These are phyloP conservation scores for Pristionchus pacificus DNA, from an alignment of 1,140 invertebrate genomes.

Conservation along the genomic window DNA sequence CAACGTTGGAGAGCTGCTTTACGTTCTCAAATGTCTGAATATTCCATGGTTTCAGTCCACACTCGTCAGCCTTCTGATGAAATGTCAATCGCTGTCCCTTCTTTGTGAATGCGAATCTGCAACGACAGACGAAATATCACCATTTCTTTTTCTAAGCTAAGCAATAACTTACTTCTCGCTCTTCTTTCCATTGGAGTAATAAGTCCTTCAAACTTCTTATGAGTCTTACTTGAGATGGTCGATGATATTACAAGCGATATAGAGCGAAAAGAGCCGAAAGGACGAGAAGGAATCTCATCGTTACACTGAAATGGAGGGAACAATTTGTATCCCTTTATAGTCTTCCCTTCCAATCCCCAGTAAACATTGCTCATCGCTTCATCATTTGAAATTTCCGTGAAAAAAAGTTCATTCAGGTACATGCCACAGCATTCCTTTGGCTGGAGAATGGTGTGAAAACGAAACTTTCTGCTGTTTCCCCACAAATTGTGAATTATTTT, in stretches of 20 bases:
- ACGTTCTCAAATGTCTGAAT: constrained; percentile 32
- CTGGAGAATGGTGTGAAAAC: too few species aligned
- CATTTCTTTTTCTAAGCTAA: neutral
- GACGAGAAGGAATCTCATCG: constrained; percentile 14
- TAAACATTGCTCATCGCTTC: too few species aligned
- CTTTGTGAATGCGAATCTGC: constrained; percentile 45
- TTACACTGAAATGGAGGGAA: neutral
- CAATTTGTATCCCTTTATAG: too few species aligned
- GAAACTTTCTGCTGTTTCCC: too few species aligned
- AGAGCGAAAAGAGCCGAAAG: constrained; percentile 24
- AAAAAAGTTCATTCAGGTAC: neutral
- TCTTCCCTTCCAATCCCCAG: too few species aligned
- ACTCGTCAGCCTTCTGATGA: constrained; percentile 50
- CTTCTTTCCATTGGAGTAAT: constrained; percentile 50
- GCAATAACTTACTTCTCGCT: constrained; percentile 39
- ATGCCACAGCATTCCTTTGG: too few species aligned
- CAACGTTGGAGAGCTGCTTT: constrained; percentile 6
- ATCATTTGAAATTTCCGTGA: neutral
- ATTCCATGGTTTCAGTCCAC: constrained; percentile 34
- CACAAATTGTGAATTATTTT: too few species aligned
- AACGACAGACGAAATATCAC: constrained; percentile 18
- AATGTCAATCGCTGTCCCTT: constrained; percentile 47
- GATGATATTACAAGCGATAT: constrained; percentile 48
- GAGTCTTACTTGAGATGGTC: constrained; percentile 49
- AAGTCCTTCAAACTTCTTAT: constrained; percentile 49